These are phyloP conservation scores for Lophochroa leadbeateri DNA, from an alignment of 2,113 vertebrate species.

Conservation along the genomic window DNA sequence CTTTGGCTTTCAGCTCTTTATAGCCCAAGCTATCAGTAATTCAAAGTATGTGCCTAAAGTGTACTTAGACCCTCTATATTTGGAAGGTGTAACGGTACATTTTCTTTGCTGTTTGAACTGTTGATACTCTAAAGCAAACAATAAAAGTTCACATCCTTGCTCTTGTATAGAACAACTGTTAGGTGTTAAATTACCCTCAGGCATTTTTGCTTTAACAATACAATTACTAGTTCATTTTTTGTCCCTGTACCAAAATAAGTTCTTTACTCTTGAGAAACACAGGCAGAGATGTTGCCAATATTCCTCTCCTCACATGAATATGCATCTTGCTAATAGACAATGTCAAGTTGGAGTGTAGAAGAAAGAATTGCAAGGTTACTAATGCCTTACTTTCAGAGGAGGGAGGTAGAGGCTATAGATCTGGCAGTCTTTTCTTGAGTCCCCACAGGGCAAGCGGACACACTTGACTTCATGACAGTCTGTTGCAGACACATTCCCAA, in stretches of 20 bases:
- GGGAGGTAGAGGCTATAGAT: neutral
- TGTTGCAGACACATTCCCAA: neutral
- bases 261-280: neutral
- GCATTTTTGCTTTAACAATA: neutral
- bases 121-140: constrained; percentile 7
- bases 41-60: constrained; percentile 28
- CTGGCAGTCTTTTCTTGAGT: neutral
- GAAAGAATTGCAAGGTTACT: neutral
- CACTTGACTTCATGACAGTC: neutral
- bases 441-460: neutral
- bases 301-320: neutral
- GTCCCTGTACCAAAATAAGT: neutral
- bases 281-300: neutral
- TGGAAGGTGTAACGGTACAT: neutral
- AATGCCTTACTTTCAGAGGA: neutral
- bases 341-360: neutral
- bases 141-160: constrained; percentile 7
- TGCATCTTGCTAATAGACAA: neutral
- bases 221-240: neutral
- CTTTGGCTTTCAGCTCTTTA: constrained; percentile 22
- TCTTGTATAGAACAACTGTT: neutral
- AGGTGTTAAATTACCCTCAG: neutral
- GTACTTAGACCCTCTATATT: neutral
- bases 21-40: constrained; percentile 1
- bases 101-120: constrained; percentile 14